A percentile compares a stretch with the other conserved stretches of the same genome.
Conservation (phyloP, 2,888 invertebrate genomes). For the Microdon myrmicae region DNA sequence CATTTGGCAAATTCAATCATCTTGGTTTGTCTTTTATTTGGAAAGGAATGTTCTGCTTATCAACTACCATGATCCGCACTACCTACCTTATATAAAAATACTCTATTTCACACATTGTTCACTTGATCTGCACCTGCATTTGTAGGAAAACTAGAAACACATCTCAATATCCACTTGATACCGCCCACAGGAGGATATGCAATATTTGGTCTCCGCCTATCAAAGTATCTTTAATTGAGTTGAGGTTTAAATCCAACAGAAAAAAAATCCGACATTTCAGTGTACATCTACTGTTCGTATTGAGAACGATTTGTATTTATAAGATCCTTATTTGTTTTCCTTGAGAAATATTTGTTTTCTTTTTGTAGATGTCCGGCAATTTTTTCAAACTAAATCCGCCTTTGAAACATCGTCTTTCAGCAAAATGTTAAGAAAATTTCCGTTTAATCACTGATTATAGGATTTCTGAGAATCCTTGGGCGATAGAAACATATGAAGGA, state of each 20-base stretch:
- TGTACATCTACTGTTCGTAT: background rate
- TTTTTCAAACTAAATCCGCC: constrained; percentile 48
- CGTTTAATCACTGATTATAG: constrained; percentile 35
- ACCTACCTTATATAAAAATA: too few relatives aligned
- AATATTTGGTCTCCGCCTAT: background rate
- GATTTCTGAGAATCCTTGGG: constrained; percentile 34
- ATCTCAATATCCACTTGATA: background rate
- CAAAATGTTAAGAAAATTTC: constrained; percentile 39
- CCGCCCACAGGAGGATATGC: too few relatives aligned
- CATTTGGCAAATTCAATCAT: too few relatives aligned
- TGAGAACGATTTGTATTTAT: constrained; percentile 10
- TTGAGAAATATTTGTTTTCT: constrained; percentile 34
- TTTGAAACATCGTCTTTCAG: constrained; percentile 28
- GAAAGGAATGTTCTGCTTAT: too few relatives aligned
- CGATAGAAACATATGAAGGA: background rate
- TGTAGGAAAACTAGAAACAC: too few relatives aligned
- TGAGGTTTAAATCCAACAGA: constrained; percentile 1
- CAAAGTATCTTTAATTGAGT: constrained; percentile 28
- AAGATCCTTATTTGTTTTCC: constrained; percentile 44
- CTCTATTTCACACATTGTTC: too few relatives aligned
- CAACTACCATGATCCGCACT: too few relatives aligned
- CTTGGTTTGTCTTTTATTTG: too few relatives aligned
- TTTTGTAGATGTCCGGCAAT: constrained; percentile 35
- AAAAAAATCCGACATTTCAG: constrained; percentile 10
- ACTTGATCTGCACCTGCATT: too few relatives aligned